These are phyloP conservation scores for Phymanthus crucifer DNA, from an alignment of 92 coral and sea anemone species.

Conservation along the genomic window DNA sequence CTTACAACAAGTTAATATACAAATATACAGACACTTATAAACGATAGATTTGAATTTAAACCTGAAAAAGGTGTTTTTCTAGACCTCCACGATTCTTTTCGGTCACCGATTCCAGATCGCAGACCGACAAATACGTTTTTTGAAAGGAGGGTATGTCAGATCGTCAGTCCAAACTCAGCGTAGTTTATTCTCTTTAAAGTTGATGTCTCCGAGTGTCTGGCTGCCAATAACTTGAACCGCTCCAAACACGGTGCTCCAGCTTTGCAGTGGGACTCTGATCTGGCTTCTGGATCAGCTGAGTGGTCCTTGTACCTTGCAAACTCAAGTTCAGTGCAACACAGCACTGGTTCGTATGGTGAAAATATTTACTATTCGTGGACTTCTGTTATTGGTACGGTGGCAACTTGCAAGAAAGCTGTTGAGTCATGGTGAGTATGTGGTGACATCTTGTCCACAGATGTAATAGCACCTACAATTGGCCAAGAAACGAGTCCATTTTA, in stretches of 20 bases:
- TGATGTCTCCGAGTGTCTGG: constrained; percentile 29
- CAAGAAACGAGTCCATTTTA: no score
- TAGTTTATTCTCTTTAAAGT: constrained; percentile 11
- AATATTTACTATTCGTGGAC: constrained; percentile 14
- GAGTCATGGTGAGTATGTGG: background rate
- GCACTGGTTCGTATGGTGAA: constrained; percentile 12
- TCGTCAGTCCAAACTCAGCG: background rate
- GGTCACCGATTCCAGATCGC: no score
- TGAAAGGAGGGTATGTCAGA: background rate
- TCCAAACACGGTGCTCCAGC: constrained; percentile 43
- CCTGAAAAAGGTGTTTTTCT: no score
- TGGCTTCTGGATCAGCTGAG: constrained; percentile 35
- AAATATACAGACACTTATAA: no score
- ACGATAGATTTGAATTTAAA: no score
- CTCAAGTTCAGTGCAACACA: background rate
- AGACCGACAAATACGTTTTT: background rate
- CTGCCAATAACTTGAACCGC: constrained; percentile 36
- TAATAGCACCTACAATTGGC: no score
- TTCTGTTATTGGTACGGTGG: background rate
- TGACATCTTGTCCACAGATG: no score
- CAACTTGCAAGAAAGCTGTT: background rate
- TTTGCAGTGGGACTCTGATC: constrained; percentile 34
- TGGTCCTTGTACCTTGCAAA: constrained; percentile 44
- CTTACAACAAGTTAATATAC: no score
- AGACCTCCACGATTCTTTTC: no score